Evolutionary conservation across 2,113 vertebrate genomes (phyloP), one percentile per base, ranked within the genome.

Genomic region (Murina feae): DNA sequence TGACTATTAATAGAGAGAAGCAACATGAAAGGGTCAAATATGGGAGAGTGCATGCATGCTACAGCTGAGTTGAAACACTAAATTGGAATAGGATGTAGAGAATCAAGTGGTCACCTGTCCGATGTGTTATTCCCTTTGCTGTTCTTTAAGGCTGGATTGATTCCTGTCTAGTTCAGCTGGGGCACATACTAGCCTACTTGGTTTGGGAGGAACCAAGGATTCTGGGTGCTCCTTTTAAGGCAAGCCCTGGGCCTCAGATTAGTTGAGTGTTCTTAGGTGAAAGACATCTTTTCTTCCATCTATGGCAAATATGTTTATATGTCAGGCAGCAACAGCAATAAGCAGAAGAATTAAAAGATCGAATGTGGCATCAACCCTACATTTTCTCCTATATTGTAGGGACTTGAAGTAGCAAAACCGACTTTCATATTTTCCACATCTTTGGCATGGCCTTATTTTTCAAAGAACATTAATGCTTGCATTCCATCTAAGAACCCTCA

Each of bases 1-100:
- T 96, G 96, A 96, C 85, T 97, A 96, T 58, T 69, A 75, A 60
- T 58, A 93, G 95, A 90, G 58, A 96, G 14, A 66, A 58, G 16
- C 37, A 88, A 86, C 28, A 69, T 51, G 44, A 74, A 89, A 74
- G 21, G 16, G 32, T 92, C 75, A 83, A 83, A 51, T 17, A 95
- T 4, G 0, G 28, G 14, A 94, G 91, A 85, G 32, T 95, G 58
- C 58, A 16, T 66, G 95, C 80, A 60, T 69, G 18, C 2, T 60
- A 47, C 30, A 94, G 92, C 6, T 47, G 42, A 6, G 28, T 51
- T 32, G 6, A 96, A 90, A 89, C 37, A 63, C 16, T 28, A 68
- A 91, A 69, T 44, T 74, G 55, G 39, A 90, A 65, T 7, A 93
- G 78, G 60, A 93, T n/a, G 6, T 2, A 75, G 63, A 87, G 68